Percentiles rank a stretch among this genome's conserved stretches.
phyloP scores from a whole-genome alignment of 2,888 invertebrate species.

The Plagiodera versicolora region DNA sequence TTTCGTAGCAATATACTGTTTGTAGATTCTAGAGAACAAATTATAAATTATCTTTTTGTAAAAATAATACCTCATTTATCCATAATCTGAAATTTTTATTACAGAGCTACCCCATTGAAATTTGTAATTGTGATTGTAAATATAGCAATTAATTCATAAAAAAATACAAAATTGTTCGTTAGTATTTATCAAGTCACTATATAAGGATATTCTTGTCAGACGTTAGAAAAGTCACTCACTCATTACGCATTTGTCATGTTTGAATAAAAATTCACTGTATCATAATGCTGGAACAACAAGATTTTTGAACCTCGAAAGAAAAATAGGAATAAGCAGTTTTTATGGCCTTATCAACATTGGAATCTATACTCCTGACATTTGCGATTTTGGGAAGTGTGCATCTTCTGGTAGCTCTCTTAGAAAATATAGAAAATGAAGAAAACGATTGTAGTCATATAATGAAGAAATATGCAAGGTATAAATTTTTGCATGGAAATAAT shows the following conservation, averaged over 20 bases:
- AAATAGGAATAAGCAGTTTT: background rate
- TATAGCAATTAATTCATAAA: too few species aligned
- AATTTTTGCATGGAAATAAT: slow-evolving; percentile 32
- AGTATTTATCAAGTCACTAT: too few species aligned
- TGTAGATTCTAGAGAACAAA: too few species aligned
- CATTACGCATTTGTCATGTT: background rate
- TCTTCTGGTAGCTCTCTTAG: slow-evolving; percentile 38
- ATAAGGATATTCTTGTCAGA: background rate
- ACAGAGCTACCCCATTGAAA: too few species aligned
- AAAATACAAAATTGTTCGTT: too few species aligned
- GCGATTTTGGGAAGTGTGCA: slow-evolving; percentile 43
- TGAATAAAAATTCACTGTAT: background rate
- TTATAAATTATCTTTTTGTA: too few species aligned
- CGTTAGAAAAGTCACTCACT: background rate
- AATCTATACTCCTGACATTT: slow-evolving; percentile 43
- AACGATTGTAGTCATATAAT: slow-evolving; percentile 36
- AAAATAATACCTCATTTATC: too few species aligned
- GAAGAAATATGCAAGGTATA: slow-evolving; percentile 35
- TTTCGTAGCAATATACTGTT: too few species aligned
- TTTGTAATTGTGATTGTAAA: too few species aligned
- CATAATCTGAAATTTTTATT: too few species aligned
- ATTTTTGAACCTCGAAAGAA: background rate
- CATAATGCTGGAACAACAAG: background rate
- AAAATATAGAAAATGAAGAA: slow-evolving; percentile 35
- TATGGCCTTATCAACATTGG: slow-evolving; percentile 33